Conservation (phyloP, 1,140 invertebrate species). For the Drepana arcuata region DNA sequence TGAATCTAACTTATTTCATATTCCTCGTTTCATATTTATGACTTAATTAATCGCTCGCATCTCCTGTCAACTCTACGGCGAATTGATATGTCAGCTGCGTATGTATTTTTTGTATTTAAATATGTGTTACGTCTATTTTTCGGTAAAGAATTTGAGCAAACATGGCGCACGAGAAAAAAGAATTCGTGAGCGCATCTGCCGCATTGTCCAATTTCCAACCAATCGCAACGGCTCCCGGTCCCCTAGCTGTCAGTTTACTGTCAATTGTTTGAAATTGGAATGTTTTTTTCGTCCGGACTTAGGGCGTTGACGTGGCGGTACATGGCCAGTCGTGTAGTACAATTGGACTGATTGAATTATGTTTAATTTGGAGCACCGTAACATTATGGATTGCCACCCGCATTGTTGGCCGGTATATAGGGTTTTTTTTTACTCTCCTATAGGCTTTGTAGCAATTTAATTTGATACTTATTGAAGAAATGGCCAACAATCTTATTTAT, state of each 20-base stretch:
- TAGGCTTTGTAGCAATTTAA: not conserved
- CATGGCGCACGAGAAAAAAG: conserved; percentile 42
- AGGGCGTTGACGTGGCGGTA: conserved; percentile 52
- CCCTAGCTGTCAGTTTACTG: conserved; percentile 61
- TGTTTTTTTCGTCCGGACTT: conserved; percentile 32
- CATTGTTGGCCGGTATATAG: conserved; percentile 42
- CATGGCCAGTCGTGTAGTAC: conserved; percentile 48
- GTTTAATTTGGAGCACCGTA: conserved; percentile 32
- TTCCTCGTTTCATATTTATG: not conserved
- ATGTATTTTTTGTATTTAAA: conserved; percentile 19
- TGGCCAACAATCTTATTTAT: not conserved
- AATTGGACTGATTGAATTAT: conserved; percentile 67
- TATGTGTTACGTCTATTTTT: conserved; percentile 36
- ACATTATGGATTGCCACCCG: conserved; percentile 56
- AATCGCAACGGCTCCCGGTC: conserved; percentile 49
- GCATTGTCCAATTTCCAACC: conserved; percentile 60
- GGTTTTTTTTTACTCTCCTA: conserved; percentile 10
- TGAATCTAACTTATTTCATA: not conserved
- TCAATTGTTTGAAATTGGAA: conserved; percentile 40
- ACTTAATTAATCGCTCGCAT: conserved; percentile 26
- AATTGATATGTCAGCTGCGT: conserved; percentile 47
- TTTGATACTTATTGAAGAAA: not conserved
- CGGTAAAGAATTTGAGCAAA: conserved; percentile 62
- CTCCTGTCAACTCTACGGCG: conserved; percentile 30
- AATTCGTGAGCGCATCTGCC: conserved; percentile 50